Evolutionary conservation across 2,888 invertebrate species (phyloP).

Genomic region (Pristionchus maxplancki): DNA sequence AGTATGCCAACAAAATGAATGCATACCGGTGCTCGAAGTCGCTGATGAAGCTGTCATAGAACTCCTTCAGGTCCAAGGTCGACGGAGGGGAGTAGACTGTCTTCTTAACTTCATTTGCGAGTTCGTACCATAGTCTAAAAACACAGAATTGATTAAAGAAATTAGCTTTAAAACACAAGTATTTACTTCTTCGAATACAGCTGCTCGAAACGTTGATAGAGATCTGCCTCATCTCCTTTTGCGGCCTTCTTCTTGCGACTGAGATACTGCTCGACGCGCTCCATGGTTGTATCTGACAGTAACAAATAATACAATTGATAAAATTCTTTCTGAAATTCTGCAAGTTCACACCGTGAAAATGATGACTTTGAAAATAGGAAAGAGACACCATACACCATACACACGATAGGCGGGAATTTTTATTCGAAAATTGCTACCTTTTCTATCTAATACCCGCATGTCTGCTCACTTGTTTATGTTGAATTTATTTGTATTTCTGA

Average conservation of each 20-base stretch:
- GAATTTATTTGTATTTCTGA: background rate
- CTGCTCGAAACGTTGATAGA: slow-evolving; percentile 70
- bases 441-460: background rate
- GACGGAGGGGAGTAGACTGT: slow-evolving; percentile 64
- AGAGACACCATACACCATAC: background rate
- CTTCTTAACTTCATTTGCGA: slow-evolving; percentile 64
- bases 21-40: slow-evolving; percentile 90
- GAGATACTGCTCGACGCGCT: slow-evolving; percentile 71
- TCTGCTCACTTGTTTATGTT: too few species aligned
- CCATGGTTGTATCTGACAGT: slow-evolving; percentile 55
- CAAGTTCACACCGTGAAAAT: background rate
- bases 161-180: slow-evolving; percentile 42
- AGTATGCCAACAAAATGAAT: background rate
- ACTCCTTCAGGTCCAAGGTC: slow-evolving; percentile 74
- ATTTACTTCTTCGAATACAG: slow-evolving; percentile 73
- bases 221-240: slow-evolving; percentile 68
- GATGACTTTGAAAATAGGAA: slow-evolving; percentile 25
- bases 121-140: slow-evolving; percentile 75
- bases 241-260: slow-evolving; percentile 65
- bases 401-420: background rate
- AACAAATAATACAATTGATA: too few species aligned
- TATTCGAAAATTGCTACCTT: background rate
- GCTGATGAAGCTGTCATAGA: slow-evolving; percentile 92
- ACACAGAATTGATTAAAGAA: slow-evolving; percentile 48
- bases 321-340: too few species aligned